Conservation (phyloP, 2,888 invertebrate species). For the Rhimphoctona megacephalus region DNA sequence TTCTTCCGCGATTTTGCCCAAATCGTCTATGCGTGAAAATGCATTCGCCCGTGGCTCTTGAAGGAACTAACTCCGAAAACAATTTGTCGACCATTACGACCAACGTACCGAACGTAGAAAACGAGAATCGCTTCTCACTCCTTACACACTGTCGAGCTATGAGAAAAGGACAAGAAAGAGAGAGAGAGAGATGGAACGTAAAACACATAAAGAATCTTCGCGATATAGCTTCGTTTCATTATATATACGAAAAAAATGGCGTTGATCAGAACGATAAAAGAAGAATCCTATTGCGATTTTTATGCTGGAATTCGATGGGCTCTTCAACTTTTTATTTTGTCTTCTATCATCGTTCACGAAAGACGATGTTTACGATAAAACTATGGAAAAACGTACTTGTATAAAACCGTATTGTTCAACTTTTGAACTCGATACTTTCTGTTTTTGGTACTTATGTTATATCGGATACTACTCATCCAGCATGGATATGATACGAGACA, state of each 20-base stretch:
- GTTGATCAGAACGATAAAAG: conserved; percentile 4
- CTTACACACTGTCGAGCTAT: neutral
- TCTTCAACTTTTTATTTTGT: neutral
- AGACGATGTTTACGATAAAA: neutral
- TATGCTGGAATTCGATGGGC: conserved; percentile 1
- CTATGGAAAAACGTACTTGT: neutral
- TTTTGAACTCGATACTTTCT: conserved; percentile 18
- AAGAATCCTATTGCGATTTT: neutral
- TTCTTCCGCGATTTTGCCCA: conserved; percentile 16
- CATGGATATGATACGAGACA: conserved; percentile 33
- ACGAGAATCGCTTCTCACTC: conserved; percentile 30
- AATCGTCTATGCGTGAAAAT: conserved; percentile 44
- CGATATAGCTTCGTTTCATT: conserved; percentile 7
- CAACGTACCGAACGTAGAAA: conserved; percentile 25
- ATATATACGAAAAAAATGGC: conserved; percentile 1
- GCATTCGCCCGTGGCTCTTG: conserved; percentile 2
- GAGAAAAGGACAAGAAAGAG: neutral
- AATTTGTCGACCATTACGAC: conserved; percentile 66
- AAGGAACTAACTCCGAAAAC: conserved; percentile 46
- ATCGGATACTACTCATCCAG: conserved; percentile 34
- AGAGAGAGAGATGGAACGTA: neutral
- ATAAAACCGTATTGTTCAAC: conserved; percentile 2
- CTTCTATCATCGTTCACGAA: neutral
- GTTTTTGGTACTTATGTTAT: conserved; percentile 20
- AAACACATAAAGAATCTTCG: conserved; percentile 26